Base-by-base conservation (phyloP, 2,888 invertebrate species). In the Cetonia aurata region DNA sequence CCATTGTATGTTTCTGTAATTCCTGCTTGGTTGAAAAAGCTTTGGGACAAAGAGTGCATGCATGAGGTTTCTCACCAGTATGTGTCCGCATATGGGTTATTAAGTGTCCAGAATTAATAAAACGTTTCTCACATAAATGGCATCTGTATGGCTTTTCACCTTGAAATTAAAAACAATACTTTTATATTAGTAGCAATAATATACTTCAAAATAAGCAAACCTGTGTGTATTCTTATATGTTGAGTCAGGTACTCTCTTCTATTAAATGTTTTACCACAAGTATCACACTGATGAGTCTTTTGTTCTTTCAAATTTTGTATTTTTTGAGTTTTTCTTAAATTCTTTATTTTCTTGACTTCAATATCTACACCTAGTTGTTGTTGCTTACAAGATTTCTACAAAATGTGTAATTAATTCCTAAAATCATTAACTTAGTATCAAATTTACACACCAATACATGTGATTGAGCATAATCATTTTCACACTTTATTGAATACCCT, bases 201-300 rank as follows among this genome's bases (percentile, higher is more conserved):
- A n/a, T n/a, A n/a, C 17, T 33, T 59, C 25, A 17, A 59, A 46
- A 33, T 25, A 42, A 9, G 44, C 33, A 33, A 65, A 75, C 78
- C 80, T 44, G 81, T 81, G 67, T 81, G 81, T 59, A 80, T 80
- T 44, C 81, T 72, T 65, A 79, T 81, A 69, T 81, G 80, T 68
- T 81, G 80, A 15, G 80, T 81, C 57, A 81, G 74, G 73, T 80
- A 80, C 72, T 80, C 80, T 66, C 82, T 77, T 62, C 83, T 76
- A 70, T 81, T 82, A 74, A 84, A 84, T 33, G 80, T 80, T 76
- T 83, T 83, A 9, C 81, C 81, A 71, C 84, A 84, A 42, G 83
- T 79, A 72, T 84, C 82, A 75, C 84, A 84, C 37, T 82, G 80
- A 73, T 82, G 82, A 33, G 76, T 76, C 72, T 81, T 82, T 70